Evolutionary conservation across 2,888 invertebrate genomes (phyloP), one percentile per base, ranked within the genome.

Genomic region (Pristionchus japonicus): DNA sequence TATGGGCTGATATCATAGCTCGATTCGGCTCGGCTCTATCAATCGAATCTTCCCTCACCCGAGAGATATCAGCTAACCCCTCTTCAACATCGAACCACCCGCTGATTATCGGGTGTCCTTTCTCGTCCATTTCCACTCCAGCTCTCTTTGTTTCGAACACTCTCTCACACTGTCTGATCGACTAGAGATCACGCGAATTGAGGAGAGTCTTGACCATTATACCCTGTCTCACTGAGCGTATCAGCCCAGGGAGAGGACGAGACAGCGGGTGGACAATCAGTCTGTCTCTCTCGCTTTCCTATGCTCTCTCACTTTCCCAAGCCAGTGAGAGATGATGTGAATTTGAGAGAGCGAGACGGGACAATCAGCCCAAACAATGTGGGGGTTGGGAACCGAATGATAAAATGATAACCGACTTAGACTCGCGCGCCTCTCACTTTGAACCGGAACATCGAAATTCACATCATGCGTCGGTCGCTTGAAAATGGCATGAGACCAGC

Each of bases 361-460:
- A 20, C 70, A 20, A 70, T 70, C 70, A 70, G 70, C 20, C 70
- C 70, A 70, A 70, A 70, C 70, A 70, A 70, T 70, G 20, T 15
- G 37, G 70, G 23, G 23, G 57, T 57, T 23, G 20, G 52, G 52
- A 52, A 52, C 52, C 52, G 23, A n/a, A n/a, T n/a, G n/a, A n/a
- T n/a, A 52, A 17, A 52, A 13, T 7, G 49, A 52, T 52, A 17
- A 52, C 52, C 52, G 9, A 17, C 52, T 17, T 4, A 23, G 23
- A 4, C 52, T 1, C 9, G 52, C 23, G 17, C 20, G 52, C 52
- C 52, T 52, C 17, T 52, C 13, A 13, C 13, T 47, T 52, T 52
- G 1, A 23, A 23, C 52, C 52, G 52, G 52, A 52, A 52, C 52
- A n/a, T n/a, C 11, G 23, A 52, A 52, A 52, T 23, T 20, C 17